These are phyloP conservation scores for Lipophrys pholis DNA, from an alignment of 2,113 vertebrate genomes.

Conservation along the genomic window DNA sequence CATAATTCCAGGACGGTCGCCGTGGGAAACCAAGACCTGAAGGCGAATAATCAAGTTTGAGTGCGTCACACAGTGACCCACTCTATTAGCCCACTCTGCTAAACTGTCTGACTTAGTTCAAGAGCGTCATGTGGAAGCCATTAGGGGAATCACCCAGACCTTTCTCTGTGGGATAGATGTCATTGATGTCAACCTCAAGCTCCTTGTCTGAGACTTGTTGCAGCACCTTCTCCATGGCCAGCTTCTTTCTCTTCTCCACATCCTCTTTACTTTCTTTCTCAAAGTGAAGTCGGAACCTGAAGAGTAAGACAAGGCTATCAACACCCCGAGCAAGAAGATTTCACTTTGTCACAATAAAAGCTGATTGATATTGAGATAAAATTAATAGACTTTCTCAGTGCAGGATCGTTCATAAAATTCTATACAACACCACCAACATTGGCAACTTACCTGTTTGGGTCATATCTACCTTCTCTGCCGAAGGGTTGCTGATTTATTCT, in stretches of 20 bases:
- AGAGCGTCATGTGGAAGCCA: slow-evolving; percentile 24
- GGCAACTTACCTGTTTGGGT: slow-evolving; percentile 88
- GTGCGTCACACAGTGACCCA: slow-evolving; percentile 40
- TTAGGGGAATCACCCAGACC: slow-evolving; percentile 72
- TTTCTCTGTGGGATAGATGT: slow-evolving; percentile 88
- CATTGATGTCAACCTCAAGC: slow-evolving; percentile 85
- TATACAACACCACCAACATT: neutral
- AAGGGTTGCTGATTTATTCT: slow-evolving; percentile 90
- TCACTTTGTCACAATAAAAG: neutral
- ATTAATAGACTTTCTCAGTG: no score
- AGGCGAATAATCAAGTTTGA: slow-evolving; percentile 48
- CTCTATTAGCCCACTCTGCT: slow-evolving; percentile 41
- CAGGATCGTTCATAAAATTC: no score
- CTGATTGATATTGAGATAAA: no score
- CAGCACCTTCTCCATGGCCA: slow-evolving; percentile 85
- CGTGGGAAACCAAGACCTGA: slow-evolving; percentile 89
- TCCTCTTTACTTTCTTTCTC: slow-evolving; percentile 91
- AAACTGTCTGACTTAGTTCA: slow-evolving; percentile 33
- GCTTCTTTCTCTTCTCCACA: slow-evolving; percentile 89
- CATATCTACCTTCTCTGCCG: slow-evolving; percentile 82
- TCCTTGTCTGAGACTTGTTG: slow-evolving; percentile 80
- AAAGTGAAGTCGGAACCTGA: slow-evolving; percentile 90
- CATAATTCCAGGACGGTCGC: slow-evolving; percentile 91
- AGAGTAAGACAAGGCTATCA: neutral
- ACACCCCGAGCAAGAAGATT: neutral